Base-by-base conservation (phyloP, 1,140 invertebrate species). In the Apis dorsata region DNA sequence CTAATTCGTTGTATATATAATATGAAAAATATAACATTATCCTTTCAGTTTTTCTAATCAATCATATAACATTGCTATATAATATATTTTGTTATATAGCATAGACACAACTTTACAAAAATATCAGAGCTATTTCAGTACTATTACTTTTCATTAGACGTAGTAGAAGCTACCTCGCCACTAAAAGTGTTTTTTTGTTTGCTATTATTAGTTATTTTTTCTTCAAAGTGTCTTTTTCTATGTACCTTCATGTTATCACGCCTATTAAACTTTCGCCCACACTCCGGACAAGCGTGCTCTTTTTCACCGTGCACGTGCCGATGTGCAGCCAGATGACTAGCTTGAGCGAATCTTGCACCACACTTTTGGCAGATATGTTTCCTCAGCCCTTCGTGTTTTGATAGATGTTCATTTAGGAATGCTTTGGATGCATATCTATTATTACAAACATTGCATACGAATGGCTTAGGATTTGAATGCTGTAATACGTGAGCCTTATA, bases 231-330 rank as follows among this genome's bases (percentile, higher is more conserved):
- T 79, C 93, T 89, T 79, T 92, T 93, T 66, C 91, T 90, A 60
- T 94, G 93, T 57, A 94, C 93, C 68, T 94, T 94, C 93, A 94
- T 94, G 59, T 94, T 94, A 73, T 94, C 93, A 15, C 92, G 90
- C 13, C 93, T 89, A 80, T 94, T 94, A 70, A 94, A 94, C 77
- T 93, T 93, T 55, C 93, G 91, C 0, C 93, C 93, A 69, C 93
- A 94, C 44, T 93, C 93, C 0, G 93, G 92, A 80, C 93, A 94
- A 0, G 91, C 92, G 78, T 94, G 93, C 19, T 89, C 92, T 72
- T 94, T 94, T 73, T 94, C 93, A 21, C 92, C 93, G 55, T 94
- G 93, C 24, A 94, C 93, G 77, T 94, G 93, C 75, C 93, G 84
- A 83, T 94, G 93, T 2, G 93, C 93, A 51, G 93, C 93, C 24